Percentiles rank a stretch among this genome's conserved stretches.
Evolutionary conservation across 2,797 vertebrate genomes (phyloP).

Genomic region (Danio jaintianensis): DNA sequence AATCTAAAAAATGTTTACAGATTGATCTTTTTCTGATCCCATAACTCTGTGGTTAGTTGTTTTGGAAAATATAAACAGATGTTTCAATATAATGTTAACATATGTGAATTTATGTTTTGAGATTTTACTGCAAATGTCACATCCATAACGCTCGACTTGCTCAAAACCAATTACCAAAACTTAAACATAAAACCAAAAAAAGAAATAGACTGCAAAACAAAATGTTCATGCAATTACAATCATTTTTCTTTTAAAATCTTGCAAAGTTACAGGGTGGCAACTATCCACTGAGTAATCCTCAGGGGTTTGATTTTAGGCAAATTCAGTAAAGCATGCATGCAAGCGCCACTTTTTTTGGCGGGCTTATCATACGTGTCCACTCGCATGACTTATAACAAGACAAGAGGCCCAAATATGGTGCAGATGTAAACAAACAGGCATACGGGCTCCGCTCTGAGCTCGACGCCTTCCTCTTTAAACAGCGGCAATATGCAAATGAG

Average conservation of each 20-base stretch:
- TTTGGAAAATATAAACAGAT: too few relatives aligned
- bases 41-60: too few relatives aligned
- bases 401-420: slow-evolving; percentile 22
- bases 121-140: too few relatives aligned
- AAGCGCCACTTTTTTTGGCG: slow-evolving; percentile 53
- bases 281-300: background rate
- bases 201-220: background rate
- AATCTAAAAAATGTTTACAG: too few relatives aligned
- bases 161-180: too few relatives aligned
- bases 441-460: slow-evolving; percentile 58
- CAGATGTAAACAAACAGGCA: slow-evolving; percentile 78
- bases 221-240: background rate
- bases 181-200: too few relatives aligned
- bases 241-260: background rate
- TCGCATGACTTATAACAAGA: slow-evolving; percentile 54
- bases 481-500: slow-evolving; percentile 74
- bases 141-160: too few relatives aligned
- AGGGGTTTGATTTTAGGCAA: slow-evolving; percentile 19
- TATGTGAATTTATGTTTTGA: too few relatives aligned
- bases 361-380: slow-evolving; percentile 44
- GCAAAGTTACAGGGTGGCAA: background rate
- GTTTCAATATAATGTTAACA: too few relatives aligned
- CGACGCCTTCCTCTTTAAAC: slow-evolving; percentile 27
- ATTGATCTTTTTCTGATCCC: too few relatives aligned
- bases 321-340: slow-evolving; percentile 18